A percentile compares a stretch with the other conserved stretches of the same genome.
These are phyloP conservation scores for Prunella himalayana DNA, from an alignment of 2,113 vertebrate species.

Conservation along the genomic window DNA sequence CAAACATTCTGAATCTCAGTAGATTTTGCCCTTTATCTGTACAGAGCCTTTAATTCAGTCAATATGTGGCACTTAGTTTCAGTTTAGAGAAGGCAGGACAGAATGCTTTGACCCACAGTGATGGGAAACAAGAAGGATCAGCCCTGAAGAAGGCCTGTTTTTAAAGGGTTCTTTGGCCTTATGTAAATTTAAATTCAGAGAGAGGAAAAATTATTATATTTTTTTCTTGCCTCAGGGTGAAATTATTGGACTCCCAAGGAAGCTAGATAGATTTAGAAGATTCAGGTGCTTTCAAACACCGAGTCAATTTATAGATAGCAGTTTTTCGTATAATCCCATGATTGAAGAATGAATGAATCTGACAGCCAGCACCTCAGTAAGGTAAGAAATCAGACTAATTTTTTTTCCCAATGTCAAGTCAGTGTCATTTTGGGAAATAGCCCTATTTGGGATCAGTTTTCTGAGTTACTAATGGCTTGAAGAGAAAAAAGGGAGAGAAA, in stretches of 20 bases:
- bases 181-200: not conserved
- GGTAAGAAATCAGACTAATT: not conserved
- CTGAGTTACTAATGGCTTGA: not conserved
- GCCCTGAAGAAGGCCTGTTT: not conserved
- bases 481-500: not conserved
- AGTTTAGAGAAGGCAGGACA: not conserved
- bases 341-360: slow-evolving; percentile 1
- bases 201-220: not conserved
- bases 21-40: not conserved
- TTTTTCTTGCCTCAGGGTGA: slow-evolving; percentile 1
- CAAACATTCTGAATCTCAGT: not conserved
- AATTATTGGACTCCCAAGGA: slow-evolving; percentile 12
- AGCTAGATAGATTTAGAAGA: not conserved
- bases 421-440: not conserved
- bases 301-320: slow-evolving; percentile 31
- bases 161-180: not conserved
- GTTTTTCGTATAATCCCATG: slow-evolving; percentile 1
- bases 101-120: not conserved
- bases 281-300: slow-evolving; percentile 2
- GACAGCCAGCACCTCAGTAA: not conserved
- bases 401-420: not conserved
- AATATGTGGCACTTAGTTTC: not conserved
- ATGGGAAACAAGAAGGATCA: not conserved
- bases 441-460: not conserved
- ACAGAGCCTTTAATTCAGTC: not conserved